Percentiles rank a stretch among this genome's conserved stretches.
Conservation (phyloP, 2,888 invertebrate species). For the Molorchus minor region DNA sequence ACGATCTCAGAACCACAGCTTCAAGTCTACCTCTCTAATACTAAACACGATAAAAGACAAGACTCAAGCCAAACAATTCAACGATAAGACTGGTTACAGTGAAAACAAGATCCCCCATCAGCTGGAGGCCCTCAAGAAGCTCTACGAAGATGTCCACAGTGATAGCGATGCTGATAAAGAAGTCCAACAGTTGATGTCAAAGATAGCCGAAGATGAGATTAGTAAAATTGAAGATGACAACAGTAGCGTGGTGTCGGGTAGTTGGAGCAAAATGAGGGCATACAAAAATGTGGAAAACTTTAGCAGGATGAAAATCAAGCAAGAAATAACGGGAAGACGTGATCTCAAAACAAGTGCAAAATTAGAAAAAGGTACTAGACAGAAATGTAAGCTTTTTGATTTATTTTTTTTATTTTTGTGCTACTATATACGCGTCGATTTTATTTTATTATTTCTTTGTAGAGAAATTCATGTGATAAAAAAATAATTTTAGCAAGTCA, state of each 20-base stretch:
- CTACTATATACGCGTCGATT: constrained; percentile 5
- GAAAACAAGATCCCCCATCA: constrained; percentile 52
- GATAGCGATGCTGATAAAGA: constrained; percentile 70
- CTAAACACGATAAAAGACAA: constrained; percentile 59
- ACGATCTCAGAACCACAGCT: constrained; percentile 54
- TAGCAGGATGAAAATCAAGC: constrained; percentile 43
- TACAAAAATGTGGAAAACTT: constrained; percentile 49
- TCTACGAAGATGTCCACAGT: constrained; percentile 63
- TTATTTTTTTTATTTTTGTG: not conserved
- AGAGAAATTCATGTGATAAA: too few species aligned
- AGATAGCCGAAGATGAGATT: constrained; percentile 37
- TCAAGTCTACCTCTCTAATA: constrained; percentile 63
- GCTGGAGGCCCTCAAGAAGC: constrained; percentile 59
- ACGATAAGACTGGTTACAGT: constrained; percentile 21
- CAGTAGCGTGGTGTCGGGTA: constrained; percentile 64
- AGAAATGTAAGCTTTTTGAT: constrained; percentile 1
- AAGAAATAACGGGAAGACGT: constrained; percentile 43
- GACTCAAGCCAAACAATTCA: constrained; percentile 34
- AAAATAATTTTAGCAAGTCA: too few species aligned
- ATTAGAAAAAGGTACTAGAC: constrained; percentile 59
- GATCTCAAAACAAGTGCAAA: constrained; percentile 52
- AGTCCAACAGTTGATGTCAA: constrained; percentile 67
- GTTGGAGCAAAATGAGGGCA: constrained; percentile 68
- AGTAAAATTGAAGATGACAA: constrained; percentile 52
- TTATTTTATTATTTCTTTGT: too few species aligned